Conservation (phyloP, 2,888 invertebrate species). For the Ellobium chinense region DNA sequence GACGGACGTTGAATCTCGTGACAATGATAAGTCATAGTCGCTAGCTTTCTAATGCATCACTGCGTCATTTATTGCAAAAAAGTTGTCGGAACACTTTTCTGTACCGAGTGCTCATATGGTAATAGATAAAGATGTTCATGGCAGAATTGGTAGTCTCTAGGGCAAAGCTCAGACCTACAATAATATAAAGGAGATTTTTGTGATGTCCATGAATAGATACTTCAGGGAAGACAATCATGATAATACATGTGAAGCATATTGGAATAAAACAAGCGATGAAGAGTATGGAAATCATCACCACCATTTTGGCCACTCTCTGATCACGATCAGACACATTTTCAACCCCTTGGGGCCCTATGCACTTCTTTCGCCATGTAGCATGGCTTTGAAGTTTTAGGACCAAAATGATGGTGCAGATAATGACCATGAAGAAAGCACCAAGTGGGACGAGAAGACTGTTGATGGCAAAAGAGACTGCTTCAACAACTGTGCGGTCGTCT, state of each 20-base stretch:
- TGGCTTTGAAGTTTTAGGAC: neutral
- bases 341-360: too few relatives aligned
- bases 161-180: too few relatives aligned
- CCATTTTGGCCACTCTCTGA: conserved; percentile 17
- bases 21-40: too few relatives aligned
- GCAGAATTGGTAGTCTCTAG: too few relatives aligned
- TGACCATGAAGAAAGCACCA: neutral
- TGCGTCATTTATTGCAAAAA: too few relatives aligned
- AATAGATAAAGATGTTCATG: too few relatives aligned
- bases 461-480: neutral
- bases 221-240: neutral
- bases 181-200: neutral
- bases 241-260: neutral
- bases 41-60: too few relatives aligned
- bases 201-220: neutral
- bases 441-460: conserved; percentile 14
- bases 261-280: conserved; percentile 3
- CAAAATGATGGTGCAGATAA: neutral
- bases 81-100: neutral
- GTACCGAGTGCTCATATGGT: too few relatives aligned
- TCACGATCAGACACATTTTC: neutral
- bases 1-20: too few relatives aligned
- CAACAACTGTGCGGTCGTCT: neutral
- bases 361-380: neutral
- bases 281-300: conserved; percentile 7